These are phyloP conservation scores for Phalacrocorax aristotelis DNA, from an alignment of 2,113 vertebrate species.

Conservation along the genomic window DNA sequence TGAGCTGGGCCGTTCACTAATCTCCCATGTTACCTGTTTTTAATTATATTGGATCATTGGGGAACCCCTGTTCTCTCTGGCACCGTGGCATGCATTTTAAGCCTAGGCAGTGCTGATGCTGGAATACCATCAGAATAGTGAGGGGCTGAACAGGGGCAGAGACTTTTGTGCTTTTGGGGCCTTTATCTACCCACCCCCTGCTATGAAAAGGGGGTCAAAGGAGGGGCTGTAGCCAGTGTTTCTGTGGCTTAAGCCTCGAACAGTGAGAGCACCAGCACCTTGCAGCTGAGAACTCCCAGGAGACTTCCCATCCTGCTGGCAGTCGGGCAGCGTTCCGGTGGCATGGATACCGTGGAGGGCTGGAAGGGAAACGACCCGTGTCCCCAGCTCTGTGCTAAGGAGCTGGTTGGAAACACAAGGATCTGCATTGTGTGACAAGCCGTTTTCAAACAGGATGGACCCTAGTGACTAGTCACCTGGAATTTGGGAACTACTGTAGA, in stretches of 20 bases:
- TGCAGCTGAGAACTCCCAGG: not conserved
- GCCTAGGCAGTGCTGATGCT: not conserved
- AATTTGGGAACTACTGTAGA: not conserved
- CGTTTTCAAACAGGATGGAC: not conserved
- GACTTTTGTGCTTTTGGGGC: not conserved
- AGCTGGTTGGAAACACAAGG: not conserved
- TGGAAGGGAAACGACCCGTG: rapidly evolving
- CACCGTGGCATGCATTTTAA: not conserved
- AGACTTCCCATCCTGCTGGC: not conserved
- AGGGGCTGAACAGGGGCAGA: not conserved
- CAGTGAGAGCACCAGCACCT: not conserved
- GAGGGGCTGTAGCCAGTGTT: not conserved
- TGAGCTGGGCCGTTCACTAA: not conserved
- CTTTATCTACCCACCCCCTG: not conserved
- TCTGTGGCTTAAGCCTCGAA: too few species aligned
- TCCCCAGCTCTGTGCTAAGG: not conserved
- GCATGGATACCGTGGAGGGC: rapidly evolving
- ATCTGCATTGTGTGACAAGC: rapidly evolving
- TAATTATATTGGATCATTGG: not conserved
- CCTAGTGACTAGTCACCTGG: rapidly evolving
- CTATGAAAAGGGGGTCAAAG: not conserved
- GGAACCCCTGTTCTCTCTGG: not conserved
- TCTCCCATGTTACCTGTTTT: not conserved
- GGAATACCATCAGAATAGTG: too few species aligned
- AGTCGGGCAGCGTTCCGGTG: not conserved